Conservation (phyloP, 1,140 invertebrate genomes). For the Monomorium pharaonis region DNA sequence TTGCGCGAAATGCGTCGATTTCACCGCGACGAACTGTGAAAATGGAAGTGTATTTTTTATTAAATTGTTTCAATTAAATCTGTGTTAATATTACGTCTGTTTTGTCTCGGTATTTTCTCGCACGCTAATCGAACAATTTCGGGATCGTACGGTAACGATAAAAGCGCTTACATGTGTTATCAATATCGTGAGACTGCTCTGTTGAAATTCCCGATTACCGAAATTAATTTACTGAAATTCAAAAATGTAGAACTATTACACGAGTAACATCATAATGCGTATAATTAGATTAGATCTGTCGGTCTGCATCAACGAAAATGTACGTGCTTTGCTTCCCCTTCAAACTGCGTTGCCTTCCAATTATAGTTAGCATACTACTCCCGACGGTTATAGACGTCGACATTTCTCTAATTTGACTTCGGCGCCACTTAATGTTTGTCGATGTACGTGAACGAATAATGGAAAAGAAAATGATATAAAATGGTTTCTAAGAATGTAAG, state of each 20-base stretch:
- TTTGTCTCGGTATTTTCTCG: neutral
- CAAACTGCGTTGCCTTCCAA: neutral
- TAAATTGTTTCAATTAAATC: neutral
- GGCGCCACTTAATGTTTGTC: neutral
- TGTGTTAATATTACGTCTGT: neutral
- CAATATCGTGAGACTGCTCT: neutral
- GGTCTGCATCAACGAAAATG: neutral
- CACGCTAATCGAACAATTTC: neutral
- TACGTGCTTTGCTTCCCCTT: neutral
- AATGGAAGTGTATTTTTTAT: neutral
- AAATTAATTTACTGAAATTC: neutral
- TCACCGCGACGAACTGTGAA: neutral
- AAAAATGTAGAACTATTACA: too few relatives aligned
- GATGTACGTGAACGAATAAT: neutral
- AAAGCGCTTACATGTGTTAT: neutral
- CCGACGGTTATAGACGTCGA: neutral
- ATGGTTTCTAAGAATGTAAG: neutral
- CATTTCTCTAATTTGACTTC: neutral
- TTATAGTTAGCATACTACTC: constrained; percentile 17
- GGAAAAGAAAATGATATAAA: neutral
- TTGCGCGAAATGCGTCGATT: neutral
- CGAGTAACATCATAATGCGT: neutral
- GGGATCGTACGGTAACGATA: neutral
- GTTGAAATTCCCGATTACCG: neutral
- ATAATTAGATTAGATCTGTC: neutral